Evolutionary conservation across 1,140 invertebrate genomes (phyloP).

Genomic region (Andricus grossulariae): DNA sequence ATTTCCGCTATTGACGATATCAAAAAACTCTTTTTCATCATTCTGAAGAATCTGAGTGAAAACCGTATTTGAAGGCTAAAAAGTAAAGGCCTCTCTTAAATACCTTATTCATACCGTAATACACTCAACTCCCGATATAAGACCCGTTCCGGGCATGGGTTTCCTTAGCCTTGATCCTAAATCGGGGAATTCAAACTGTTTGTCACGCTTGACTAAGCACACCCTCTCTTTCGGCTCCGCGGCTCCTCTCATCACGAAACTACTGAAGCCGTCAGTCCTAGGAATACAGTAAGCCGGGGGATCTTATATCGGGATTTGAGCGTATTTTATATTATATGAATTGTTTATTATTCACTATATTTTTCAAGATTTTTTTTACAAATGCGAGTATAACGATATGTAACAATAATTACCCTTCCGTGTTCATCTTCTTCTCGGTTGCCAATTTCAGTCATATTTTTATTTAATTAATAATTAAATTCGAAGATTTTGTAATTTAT

Average conservation of each 20-base stretch:
- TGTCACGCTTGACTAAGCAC: too few species aligned
- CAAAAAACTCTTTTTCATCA: constrained; percentile 74
- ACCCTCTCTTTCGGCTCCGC: too few species aligned
- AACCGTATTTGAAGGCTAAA: constrained; percentile 61
- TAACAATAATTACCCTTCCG: constrained; percentile 35
- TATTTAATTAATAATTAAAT: background rate
- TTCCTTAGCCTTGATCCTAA: too few species aligned
- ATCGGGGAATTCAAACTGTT: too few species aligned
- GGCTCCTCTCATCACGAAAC: too few species aligned
- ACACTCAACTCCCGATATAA: too few species aligned
- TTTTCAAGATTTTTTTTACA: too few species aligned
- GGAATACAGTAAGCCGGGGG: too few species aligned
- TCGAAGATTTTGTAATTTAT: background rate
- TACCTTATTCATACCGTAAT: too few species aligned
- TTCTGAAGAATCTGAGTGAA: constrained; percentile 70
- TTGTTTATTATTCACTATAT: background rate
- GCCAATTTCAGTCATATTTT: constrained; percentile 3
- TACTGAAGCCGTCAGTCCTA: too few species aligned
- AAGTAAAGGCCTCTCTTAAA: background rate
- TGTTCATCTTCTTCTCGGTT: background rate
- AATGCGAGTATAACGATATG: background rate
- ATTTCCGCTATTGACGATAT: constrained; percentile 67
- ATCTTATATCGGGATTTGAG: too few species aligned
- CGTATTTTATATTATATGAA: background rate
- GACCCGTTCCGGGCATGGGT: too few species aligned